Evolutionary conservation across 2,888 invertebrate genomes (phyloP), one percentile per base, ranked within the genome.

Genomic region (Nemotelus nigrinus): DNA sequence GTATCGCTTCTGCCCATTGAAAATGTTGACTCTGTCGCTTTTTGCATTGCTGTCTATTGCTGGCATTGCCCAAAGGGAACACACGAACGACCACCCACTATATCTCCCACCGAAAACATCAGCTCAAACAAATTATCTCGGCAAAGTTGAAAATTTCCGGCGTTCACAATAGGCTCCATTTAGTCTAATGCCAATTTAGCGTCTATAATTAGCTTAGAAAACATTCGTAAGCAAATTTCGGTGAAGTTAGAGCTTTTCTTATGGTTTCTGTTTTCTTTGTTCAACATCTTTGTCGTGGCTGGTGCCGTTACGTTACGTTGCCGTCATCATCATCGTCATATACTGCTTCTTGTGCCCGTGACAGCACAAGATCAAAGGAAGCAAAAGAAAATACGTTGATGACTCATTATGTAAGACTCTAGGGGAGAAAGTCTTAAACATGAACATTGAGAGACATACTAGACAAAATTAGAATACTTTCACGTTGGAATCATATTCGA

Each of bases 131-230:
- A 76, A 76, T 76, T 64, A 65, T 65, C 76, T 76, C 43, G 50
- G 55, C 7, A 63, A 74, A 74, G 64, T 65, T 76, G 76, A 74
- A 74, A 74, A 60, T 74, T 74, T 74, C 63, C 74, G 74, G 63
- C 74, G 60, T 63, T 53, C 64, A 76, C 60, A 76, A 76, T 65
- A 50, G 76, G 76, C 76, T 65, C 67, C 76, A 77, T 77, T 77
- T 68, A 77, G 76, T 58, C 76, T 77, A 68, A 77, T 53, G 57
- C 68, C 67, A 77, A 77, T 77, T 77, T 77, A 77, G 67, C 76
- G 76, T 67, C 76, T 77, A 77, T 67, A 77, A 77, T 77, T 77
- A 77, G 76, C 68, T 44, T 45, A 43, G 76, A 77, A 76, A 76
- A 77, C 67, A 77, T 57, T 77, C 55, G 75, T 76, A 65, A 76